A percentile compares a stretch with the other conserved stretches of the same genome.
Evolutionary conservation across 2,888 invertebrate species (phyloP).

Genomic region (Melitaea athalia): DNA sequence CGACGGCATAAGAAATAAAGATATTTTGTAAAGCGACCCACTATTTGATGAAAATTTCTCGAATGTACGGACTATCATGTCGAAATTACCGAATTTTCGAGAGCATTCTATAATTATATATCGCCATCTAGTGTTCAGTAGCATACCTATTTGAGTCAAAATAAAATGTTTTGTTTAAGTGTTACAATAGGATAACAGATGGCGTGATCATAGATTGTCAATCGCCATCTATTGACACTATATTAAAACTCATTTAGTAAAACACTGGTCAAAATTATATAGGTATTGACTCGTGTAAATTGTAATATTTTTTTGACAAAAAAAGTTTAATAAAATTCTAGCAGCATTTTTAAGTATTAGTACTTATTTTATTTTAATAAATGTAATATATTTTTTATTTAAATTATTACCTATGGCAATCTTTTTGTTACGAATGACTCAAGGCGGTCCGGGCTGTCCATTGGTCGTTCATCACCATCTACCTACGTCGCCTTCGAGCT

Average conservation of each 20-base stretch:
- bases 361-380: background rate
- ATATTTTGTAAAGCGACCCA: slow-evolving; percentile 20
- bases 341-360: background rate
- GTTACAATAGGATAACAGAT: background rate
- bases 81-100: slow-evolving; percentile 4
- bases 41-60: slow-evolving; percentile 3
- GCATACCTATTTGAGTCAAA: slow-evolving; percentile 34
- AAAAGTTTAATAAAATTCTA: no score
- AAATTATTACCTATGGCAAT: slow-evolving; percentile 30
- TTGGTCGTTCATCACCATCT: slow-evolving; percentile 29
- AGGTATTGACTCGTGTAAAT: no score
- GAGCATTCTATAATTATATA: slow-evolving; percentile 42
- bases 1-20: no score
- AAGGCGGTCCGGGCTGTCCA: slow-evolving; percentile 18
- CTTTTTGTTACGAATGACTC: slow-evolving; percentile 23
- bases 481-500: slow-evolving; percentile 36
- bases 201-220: background rate
- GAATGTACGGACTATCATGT: slow-evolving; percentile 6
- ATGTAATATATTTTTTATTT: background rate
- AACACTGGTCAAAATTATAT: no score
- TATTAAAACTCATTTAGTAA: no score
- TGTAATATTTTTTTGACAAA: no score
- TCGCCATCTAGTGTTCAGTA: slow-evolving; percentile 52
- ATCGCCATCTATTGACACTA: slow-evolving; percentile 26
- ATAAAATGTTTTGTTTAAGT: background rate